Base-by-base conservation (phyloP, 1,140 invertebrate species). In the Eciton burchellii region DNA sequence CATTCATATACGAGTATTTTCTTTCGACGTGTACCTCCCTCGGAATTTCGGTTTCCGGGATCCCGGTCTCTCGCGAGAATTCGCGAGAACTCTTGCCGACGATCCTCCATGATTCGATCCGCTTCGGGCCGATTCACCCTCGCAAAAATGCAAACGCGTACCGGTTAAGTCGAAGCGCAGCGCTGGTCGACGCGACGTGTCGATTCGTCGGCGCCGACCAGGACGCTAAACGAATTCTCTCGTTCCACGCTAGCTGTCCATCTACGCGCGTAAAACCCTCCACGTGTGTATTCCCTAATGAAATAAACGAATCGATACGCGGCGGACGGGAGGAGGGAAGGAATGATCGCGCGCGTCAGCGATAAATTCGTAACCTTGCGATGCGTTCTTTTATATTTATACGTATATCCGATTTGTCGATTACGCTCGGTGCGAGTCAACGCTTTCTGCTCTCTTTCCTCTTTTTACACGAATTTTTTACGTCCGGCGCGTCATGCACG, bases 291-390 rank as follows among this genome's bases (percentile, higher is more conserved):
- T 70, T 57, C 35, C 68, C 68, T 70, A 70, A 57, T 68, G 49
- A 68, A 68, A 79, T 68, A 56, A 68, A 79, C 41, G n/a, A 70
- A 79, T 70, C 63, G 74, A 79, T 79, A 19, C 5, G 26, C 35
- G 12, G 35, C 21, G 19, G 19, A 65, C 6, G 35, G 21, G 12
- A 12, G 52, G 60, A 41, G 45, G 3, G 71, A 62, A 6, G 21
- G 8, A 4, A 41, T n/a, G 19, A 9, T 43, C 43, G 43, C 43
- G 43, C 41, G 60, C 47, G 21, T 16, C 35, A 16, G 6, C n/a
- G 24, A 52, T 68, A 45, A 68, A 68, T 79, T 56, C 49, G 74
- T 79, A 70, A 68, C 35, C 74, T 79, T 79, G 63, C 21, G 4
- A 29, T 24, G 8, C 14, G 21, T 16, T 35, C 43, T 73, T 68